phyloP scores from a whole-genome alignment of 1,140 invertebrate species.

The Drosophila repleta region DNA sequence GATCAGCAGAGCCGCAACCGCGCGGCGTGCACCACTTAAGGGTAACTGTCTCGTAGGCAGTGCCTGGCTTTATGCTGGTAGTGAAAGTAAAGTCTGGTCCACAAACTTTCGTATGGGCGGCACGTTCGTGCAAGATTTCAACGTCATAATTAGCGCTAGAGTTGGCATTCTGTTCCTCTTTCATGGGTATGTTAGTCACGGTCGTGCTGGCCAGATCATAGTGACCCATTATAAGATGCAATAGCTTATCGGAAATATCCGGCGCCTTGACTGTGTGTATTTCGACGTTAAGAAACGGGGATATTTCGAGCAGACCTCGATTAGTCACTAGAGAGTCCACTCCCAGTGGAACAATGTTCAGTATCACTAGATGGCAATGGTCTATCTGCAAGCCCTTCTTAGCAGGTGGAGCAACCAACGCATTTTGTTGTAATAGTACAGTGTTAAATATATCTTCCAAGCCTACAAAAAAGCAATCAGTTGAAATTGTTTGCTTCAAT shows the following conservation, averaged over 20 bases:
- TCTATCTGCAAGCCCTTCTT: conserved; percentile 89
- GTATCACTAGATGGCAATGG: conserved; percentile 94
- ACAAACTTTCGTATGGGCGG: conserved; percentile 92
- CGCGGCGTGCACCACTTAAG: conserved; percentile 98
- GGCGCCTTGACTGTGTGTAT: conserved; percentile 89
- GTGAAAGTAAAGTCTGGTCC: conserved; percentile 85
- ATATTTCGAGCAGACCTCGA: conserved; percentile 87
- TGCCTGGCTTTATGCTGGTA: conserved; percentile 85
- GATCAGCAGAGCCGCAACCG: conserved; percentile 90
- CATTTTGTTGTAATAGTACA: conserved; percentile 92
- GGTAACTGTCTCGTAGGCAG: conserved; percentile 89
- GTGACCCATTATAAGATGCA: conserved; percentile 91
- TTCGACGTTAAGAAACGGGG: conserved; percentile 87
- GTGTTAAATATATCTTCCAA: conserved; percentile 94
- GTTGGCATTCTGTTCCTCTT: conserved; percentile 99
- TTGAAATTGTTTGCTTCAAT: conserved; percentile 4
- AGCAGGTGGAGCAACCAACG: conserved; percentile 87
- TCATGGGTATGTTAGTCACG: conserved; percentile 99
- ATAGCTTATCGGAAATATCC: conserved; percentile 88
- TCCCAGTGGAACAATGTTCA: conserved; percentile 93
- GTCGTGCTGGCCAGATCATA: conserved; percentile 97
- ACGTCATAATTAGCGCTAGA: conserved; percentile 99
- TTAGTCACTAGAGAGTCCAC: conserved; percentile 90
- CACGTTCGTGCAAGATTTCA: conserved; percentile 95
- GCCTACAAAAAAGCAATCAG: conserved; percentile 1